These are phyloP conservation scores for Chiloscyllium plagiosum DNA, from an alignment of 2,113 vertebrate species.

Conservation along the genomic window DNA sequence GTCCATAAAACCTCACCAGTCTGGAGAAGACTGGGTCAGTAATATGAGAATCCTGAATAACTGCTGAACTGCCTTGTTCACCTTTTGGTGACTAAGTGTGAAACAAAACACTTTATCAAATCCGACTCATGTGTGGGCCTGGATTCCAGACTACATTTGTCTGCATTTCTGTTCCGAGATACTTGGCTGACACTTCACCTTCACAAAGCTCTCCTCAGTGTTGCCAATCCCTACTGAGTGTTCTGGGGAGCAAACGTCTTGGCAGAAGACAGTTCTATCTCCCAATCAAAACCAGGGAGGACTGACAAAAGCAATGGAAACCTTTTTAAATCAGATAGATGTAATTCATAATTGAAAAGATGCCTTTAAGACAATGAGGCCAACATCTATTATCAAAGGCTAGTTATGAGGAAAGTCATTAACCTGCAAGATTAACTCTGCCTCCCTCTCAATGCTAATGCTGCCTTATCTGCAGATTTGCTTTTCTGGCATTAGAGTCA, in stretches of 20 bases:
- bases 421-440: too few relatives aligned
- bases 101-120: neutral
- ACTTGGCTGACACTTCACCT: neutral
- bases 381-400: neutral
- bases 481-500: neutral
- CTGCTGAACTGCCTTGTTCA: neutral
- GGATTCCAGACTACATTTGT: neutral
- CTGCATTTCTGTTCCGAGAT: neutral
- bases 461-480: too few relatives aligned
- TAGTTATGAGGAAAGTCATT: too few relatives aligned
- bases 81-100: neutral
- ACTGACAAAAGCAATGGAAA: neutral
- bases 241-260: neutral
- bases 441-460: too few relatives aligned
- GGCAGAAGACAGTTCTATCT: neutral
- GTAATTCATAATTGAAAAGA: neutral
- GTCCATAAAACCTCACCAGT: too few relatives aligned
- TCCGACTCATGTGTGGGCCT: neutral
- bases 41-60: neutral
- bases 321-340: neutral
- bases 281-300: neutral
- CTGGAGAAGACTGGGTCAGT: neutral
- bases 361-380: neutral
- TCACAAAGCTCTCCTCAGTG: neutral
- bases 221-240: neutral